Base-by-base conservation (phyloP, 2,888 invertebrate species). In the Byasa hedistus region DNA sequence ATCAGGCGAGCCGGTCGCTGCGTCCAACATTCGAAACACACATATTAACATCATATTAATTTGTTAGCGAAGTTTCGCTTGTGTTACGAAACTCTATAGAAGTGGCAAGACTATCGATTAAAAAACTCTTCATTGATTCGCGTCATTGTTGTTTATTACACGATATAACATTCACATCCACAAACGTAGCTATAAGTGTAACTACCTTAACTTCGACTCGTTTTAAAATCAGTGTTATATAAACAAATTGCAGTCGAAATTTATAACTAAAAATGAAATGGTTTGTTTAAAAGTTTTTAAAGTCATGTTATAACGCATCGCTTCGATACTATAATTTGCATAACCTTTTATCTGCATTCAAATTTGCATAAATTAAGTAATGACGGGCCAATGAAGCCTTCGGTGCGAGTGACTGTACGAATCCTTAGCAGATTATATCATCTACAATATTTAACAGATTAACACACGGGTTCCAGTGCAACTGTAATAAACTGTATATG, bases 311-410 rank as follows among this genome's bases (percentile, higher is more conserved):
- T 39, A 39, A 39, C 39, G 39, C 85, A 85, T 86, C 83, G 72
- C 77, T 68, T 78, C 77, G 79, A 82, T 84, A 85, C 88, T 88
- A 82, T 88, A 88, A 88, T 89, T 86, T 88, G 68, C 82, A 76
- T 82, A 85, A 83, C 79, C 83, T 80, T 83, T 83, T 85, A 85
- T 87, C 82, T 84, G 81, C 84, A 84, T 87, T 85, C 79, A 80
- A 84, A 88, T 89, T 88, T 88, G 89, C 89, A 89, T 89, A 87
- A 87, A 86, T 87, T 85, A 85, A 82, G 60, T 89, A 86, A 89
- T 86, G 84, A 84, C 84, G 82, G 84, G 84, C 83, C 82, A 83
- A 79, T 80, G 81, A 77, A 85, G 79, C 86, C 85, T 86, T 87
- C 79, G 86, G 85, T 85, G 86, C 85, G 83, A 79, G 79, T 77